A percentile compares a stretch with the other conserved stretches of the same genome.
These are phyloP conservation scores for Odontesthes bonariensis DNA, from an alignment of 2,113 vertebrate genomes.

Conservation along the genomic window DNA sequence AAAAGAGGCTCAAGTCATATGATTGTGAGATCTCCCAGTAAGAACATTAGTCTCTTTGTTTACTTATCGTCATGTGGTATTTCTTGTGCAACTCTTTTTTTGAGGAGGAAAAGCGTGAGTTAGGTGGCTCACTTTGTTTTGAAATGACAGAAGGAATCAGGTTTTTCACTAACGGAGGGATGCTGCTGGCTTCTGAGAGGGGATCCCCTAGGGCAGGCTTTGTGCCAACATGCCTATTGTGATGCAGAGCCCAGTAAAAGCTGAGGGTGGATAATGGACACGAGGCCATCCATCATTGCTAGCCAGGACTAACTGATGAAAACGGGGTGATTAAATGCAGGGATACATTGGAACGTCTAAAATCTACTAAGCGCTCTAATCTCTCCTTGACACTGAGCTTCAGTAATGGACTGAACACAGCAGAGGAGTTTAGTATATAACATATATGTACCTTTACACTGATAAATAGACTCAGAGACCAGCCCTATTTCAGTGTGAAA, in stretches of 20 bases:
- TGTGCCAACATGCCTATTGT: slow-evolving; percentile 75
- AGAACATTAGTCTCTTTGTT: slow-evolving; percentile 14
- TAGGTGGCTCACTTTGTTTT: slow-evolving; percentile 27
- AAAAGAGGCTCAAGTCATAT: slow-evolving; percentile 17
- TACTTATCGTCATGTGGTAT: slow-evolving; percentile 10
- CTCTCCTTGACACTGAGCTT: slow-evolving; percentile 44
- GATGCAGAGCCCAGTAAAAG: slow-evolving; percentile 64
- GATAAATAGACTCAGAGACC: slow-evolving; percentile 35
- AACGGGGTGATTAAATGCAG: slow-evolving; percentile 65
- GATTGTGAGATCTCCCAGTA: background rate
- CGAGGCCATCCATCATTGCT: slow-evolving; percentile 56
- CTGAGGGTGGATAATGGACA: slow-evolving; percentile 65
- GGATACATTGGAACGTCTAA: slow-evolving; percentile 48
- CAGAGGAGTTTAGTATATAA: slow-evolving; percentile 9
- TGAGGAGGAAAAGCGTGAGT: background rate
- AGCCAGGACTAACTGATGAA: slow-evolving; percentile 50
- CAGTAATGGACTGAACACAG: slow-evolving; percentile 54
- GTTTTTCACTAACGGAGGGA: slow-evolving; percentile 70
- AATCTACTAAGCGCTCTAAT: slow-evolving; percentile 55
- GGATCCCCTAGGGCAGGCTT: slow-evolving; percentile 68
- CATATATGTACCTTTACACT: slow-evolving; percentile 24
- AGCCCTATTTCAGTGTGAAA: background rate
- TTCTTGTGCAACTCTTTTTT: background rate
- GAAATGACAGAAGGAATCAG: slow-evolving; percentile 46
- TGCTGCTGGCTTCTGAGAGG: slow-evolving; percentile 38